Conservation (phyloP, 2,113 vertebrate species). For the Spea bombifrons region DNA sequence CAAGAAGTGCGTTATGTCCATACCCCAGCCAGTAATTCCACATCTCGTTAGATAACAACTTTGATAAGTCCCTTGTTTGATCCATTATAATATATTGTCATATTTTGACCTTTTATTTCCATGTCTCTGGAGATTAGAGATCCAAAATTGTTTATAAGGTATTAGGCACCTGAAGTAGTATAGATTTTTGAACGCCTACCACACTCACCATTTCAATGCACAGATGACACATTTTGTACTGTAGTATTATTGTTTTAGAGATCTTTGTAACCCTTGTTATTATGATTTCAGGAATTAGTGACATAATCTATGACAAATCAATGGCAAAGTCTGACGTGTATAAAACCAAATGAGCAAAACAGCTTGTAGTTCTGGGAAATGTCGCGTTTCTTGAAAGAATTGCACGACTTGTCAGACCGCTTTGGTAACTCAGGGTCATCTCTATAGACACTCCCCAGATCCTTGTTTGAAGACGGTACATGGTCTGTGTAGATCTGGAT, state of each 20-base stretch:
- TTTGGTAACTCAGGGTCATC: neutral
- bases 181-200: no score
- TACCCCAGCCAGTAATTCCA: no score
- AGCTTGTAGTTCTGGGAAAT: neutral
- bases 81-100: no score
- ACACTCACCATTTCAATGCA: neutral
- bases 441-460: neutral
- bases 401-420: neutral
- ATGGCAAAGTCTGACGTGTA: neutral
- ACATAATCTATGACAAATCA: conserved; percentile 14
- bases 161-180: no score
- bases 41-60: no score
- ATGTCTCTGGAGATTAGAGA: no score
- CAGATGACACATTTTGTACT: conserved; percentile 5
- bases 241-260: neutral
- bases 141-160: no score
- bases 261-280: neutral
- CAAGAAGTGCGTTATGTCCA: no score
- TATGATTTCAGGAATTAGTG: conserved; percentile 1
- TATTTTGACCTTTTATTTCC: no score
- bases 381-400: neutral
- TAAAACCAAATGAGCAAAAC: neutral
- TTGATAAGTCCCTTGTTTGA: no score
- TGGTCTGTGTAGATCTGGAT: neutral
- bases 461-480: neutral